phyloP scores from a whole-genome alignment of 2,113 vertebrate genomes.

The Actenoides hombroni region DNA sequence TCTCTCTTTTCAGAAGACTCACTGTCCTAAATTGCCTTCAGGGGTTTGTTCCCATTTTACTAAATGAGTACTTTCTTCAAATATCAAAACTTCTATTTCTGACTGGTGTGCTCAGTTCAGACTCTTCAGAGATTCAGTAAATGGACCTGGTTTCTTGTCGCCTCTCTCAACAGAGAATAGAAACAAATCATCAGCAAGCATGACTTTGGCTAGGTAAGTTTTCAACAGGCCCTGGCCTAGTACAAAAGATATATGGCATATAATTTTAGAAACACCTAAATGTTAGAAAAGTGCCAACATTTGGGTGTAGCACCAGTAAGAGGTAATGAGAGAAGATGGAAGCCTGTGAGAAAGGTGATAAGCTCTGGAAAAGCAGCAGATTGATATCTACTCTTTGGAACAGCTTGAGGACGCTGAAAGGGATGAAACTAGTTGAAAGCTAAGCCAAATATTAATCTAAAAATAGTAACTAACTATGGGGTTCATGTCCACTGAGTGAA shows the following conservation, averaged over 20 bases:
- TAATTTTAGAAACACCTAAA: not conserved
- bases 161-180: not conserved
- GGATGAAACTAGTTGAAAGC: not conserved
- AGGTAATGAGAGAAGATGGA: not conserved
- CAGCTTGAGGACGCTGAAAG: not conserved
- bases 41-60: not conserved
- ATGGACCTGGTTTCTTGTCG: not conserved
- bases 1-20: not conserved
- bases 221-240: not conserved
- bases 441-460: not conserved
- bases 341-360: not conserved
- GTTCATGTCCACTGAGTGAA: not conserved
- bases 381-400: not conserved
- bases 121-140: not conserved
- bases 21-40: not conserved
- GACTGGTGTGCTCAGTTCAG: not conserved
- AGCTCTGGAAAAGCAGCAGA: not conserved
- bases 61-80: not conserved
- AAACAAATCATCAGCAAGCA: not conserved
- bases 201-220: not conserved
- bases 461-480: not conserved
- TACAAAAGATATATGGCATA: not conserved
- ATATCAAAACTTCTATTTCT: not conserved
- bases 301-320: fast-evolving
- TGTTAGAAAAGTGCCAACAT: fast-evolving